Conservation (phyloP, 2,113 vertebrate species). For the Poeciliopsis turrubarensis region DNA sequence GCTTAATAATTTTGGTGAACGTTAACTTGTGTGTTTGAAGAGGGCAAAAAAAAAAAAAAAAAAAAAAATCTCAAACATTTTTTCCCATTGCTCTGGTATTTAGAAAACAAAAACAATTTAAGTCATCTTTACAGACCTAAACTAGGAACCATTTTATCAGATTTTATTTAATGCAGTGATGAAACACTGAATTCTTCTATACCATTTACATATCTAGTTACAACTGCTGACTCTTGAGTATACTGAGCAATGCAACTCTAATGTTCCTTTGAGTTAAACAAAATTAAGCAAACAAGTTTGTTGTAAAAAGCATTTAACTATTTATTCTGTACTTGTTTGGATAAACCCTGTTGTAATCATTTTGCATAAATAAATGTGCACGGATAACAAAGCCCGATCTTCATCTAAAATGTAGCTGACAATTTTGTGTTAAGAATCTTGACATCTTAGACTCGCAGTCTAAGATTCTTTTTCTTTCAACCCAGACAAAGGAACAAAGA, state of each 20-base stretch:
- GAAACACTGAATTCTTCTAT: no score
- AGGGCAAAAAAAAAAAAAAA: no score
- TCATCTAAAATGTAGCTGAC: neutral
- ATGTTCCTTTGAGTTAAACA: neutral
- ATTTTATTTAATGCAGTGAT: no score
- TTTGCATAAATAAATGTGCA: neutral
- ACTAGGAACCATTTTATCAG: no score
- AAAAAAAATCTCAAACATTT: no score
- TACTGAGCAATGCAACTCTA: neutral
- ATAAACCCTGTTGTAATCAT: neutral
- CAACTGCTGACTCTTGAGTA: no score
- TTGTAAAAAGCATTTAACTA: neutral
- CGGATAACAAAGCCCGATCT: neutral
- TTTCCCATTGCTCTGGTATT: no score
- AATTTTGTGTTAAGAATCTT: neutral
- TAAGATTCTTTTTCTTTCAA: slow-evolving; percentile 13
- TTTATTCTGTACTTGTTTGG: neutral
- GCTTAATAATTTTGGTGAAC: no score
- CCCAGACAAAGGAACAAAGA: slow-evolving; percentile 35
- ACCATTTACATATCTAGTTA: no score
- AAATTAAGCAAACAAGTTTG: neutral
- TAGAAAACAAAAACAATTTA: no score
- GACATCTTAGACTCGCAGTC: neutral
- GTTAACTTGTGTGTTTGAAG: no score
- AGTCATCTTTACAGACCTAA: no score